Base-by-base conservation (phyloP, 1,140 invertebrate species). In the Metaphire vulgaris region DNA sequence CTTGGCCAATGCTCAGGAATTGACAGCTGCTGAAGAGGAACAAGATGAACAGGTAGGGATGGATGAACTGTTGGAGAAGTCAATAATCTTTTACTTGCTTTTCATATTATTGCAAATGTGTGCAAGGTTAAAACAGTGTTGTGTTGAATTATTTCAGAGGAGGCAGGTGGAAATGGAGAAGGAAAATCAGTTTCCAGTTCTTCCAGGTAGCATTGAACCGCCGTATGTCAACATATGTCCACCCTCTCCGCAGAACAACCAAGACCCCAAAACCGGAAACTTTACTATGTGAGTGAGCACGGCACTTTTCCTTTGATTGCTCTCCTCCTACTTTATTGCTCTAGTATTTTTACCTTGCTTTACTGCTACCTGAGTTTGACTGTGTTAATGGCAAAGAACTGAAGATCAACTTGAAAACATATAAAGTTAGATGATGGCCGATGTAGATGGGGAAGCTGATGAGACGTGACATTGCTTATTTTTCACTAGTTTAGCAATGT, bases 141-240 rank as follows among this genome's bases (percentile, higher is more conserved):
- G n/a, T n/a, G n/a, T n/a, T n/a, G n/a, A n/a, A n/a, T n/a, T n/a
- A 21, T 41, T 76, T n/a, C 75, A 88, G 87, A 93, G 94, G 87
- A 92, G 92, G 87, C 89, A 90, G 82, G 89, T 90, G 87, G 92
- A 94, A 86, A 88, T 93, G 79, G 92, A 93, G 85, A 93, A 93
- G 87, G 92, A 93, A 56, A 56, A 56, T 21, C 41, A 56, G 41
- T 56, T 56, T 56, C 41, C 41, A 56, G 21, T 21, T 21, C 41
- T 56, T 56, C 41, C 41, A 56, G 80, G 72, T 64, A 69, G 67
- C 33, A 80, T 81, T 12, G 80, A 77, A 28, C 81, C 82, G 1
- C 83, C 84, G 1, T 75, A 78, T 56, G 82, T 86, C 21, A 85
- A 85, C 79, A 85, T 86, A 69, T 85, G 85, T 78, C 84, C 85